Conservation (phyloP, 2,113 vertebrate genomes). For the Semicossyphus pulcher region DNA sequence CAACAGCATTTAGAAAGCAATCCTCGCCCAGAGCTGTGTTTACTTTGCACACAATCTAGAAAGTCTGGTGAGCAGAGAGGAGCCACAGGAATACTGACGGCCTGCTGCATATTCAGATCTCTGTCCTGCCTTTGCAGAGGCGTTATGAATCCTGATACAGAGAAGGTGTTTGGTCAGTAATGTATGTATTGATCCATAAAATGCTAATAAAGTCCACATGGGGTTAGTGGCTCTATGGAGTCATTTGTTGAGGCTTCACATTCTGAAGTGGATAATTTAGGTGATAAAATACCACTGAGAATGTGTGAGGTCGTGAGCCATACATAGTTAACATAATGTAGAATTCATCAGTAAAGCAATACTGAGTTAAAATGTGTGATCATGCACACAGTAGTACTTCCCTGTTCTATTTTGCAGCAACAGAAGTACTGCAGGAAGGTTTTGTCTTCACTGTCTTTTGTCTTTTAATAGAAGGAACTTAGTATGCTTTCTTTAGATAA, state of each 20-base stretch:
- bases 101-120: conserved; percentile 40
- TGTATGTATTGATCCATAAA: not conserved
- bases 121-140: conserved; percentile 16
- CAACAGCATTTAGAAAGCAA: conserved; percentile 60
- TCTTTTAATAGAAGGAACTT: not conserved
- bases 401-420: too few species aligned
- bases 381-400: not conserved
- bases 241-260: conserved; percentile 3
- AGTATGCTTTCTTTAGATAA: not conserved
- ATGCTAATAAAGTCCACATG: not conserved
- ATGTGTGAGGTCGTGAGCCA: conserved; percentile 7
- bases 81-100: conserved; percentile 28
- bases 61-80: conserved; percentile 45
- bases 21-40: conserved; percentile 53
- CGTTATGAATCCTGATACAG: conserved; percentile 51
- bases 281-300: not conserved
- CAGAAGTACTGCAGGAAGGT: not conserved
- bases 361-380: not conserved
- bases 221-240: not conserved
- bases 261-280: conserved; percentile 16
- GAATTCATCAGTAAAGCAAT: conserved; percentile 2
- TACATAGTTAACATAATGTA: not conserved
- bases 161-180: not conserved
- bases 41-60: conserved; percentile 63
- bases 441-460: not conserved